Percentiles rank a stretch among this genome's conserved stretches.
phyloP scores from a whole-genome alignment of 2,888 invertebrate genomes.

The Cataglyphis cursor region DNA sequence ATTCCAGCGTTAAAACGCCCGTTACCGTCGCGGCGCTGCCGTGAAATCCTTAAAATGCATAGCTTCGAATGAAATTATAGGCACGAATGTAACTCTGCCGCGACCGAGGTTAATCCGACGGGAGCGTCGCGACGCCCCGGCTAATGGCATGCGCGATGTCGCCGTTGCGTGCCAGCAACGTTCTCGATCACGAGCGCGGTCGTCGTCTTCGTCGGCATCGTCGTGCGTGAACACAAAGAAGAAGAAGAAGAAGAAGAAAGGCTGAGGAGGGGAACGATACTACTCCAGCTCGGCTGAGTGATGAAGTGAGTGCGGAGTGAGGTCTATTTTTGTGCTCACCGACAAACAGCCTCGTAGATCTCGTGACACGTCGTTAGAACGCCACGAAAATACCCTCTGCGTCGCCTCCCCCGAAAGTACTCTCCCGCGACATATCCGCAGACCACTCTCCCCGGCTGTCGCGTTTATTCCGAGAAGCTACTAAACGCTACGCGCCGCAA shows the following conservation, averaged over 20 bases:
- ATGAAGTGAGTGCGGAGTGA: slow-evolving; percentile 85
- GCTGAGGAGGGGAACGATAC: slow-evolving; percentile 34
- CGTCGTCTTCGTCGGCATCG: slow-evolving; percentile 62
- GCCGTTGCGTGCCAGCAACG: slow-evolving; percentile 74
- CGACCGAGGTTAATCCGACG: slow-evolving; percentile 77
- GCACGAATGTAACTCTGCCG: slow-evolving; percentile 59
- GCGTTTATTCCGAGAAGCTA: slow-evolving; percentile 75
- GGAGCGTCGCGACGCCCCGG: slow-evolving; percentile 77
- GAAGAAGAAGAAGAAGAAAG: slow-evolving; percentile 48
- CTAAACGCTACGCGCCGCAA: slow-evolving; percentile 53
- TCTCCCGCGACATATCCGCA: slow-evolving; percentile 56
- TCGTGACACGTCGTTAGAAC: slow-evolving; percentile 81
- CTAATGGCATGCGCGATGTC: slow-evolving; percentile 76
- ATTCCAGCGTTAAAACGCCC: slow-evolving; percentile 42
- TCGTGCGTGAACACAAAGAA: slow-evolving; percentile 63
- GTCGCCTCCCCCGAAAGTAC: slow-evolving; percentile 58
- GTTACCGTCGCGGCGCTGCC: slow-evolving; percentile 15
- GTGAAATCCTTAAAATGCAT: slow-evolving; percentile 64
- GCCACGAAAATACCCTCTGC: slow-evolving; percentile 76
- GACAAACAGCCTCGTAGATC: slow-evolving; percentile 84
- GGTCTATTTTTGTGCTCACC: slow-evolving; percentile 83
- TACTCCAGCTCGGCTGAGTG: slow-evolving; percentile 74
- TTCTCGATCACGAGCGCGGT: slow-evolving; percentile 71
- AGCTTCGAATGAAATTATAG: slow-evolving; percentile 63
- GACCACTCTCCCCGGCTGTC: slow-evolving; percentile 26